Evolutionary conservation across 2,113 vertebrate species (phyloP), one percentile per base, ranked within the genome.

Genomic region (Coreoperca whiteheadi): DNA sequence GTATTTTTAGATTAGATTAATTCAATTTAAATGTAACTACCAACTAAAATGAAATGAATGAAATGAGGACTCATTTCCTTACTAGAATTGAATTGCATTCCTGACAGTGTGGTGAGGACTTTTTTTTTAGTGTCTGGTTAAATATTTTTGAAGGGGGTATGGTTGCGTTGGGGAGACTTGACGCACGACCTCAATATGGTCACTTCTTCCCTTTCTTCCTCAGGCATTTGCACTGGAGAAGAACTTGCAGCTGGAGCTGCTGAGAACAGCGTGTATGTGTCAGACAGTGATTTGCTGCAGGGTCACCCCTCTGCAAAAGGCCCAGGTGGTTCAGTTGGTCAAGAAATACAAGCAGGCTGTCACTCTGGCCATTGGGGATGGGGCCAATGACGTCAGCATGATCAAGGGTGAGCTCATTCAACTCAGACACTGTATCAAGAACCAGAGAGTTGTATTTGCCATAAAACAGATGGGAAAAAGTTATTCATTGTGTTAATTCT

Each of bases 371-470:
- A 99, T 99, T 0, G 98, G 98, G 10, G 98, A 99, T 0, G 98
- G 98, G 0, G 97, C 98, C 93, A 99, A 99, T 0, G 98, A 99
- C 0, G 96, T 99, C 90, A 96, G 97, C 96, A 99, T 99, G 98
- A 99, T 99, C 92, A 99, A 99, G 91, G 95, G 98, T 97, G 90
- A 63, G 65, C 63, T 34, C 3, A 2, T 39, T 46, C 1, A 14
- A 6, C 32, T 51, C 23, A 10, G 43, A 39, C 4, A 7, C 25
- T 5, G 7, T n/a, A 5, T 25, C 39, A n/a, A 28, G 32, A 32
- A 20, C 12, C 51, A 72, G 2, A 4, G 16, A 56, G 16, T 34
- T 71, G 39, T 23, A 18, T 37, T 32, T 30, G 34, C 0, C 67
- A 0, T 25, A 34, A n/a, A 61, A 23, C 30, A 32, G 9, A 10